Evolutionary conservation across 1,140 invertebrate species (phyloP), one percentile per base, ranked within the genome.

Genomic region (Halictus rubicundus): DNA sequence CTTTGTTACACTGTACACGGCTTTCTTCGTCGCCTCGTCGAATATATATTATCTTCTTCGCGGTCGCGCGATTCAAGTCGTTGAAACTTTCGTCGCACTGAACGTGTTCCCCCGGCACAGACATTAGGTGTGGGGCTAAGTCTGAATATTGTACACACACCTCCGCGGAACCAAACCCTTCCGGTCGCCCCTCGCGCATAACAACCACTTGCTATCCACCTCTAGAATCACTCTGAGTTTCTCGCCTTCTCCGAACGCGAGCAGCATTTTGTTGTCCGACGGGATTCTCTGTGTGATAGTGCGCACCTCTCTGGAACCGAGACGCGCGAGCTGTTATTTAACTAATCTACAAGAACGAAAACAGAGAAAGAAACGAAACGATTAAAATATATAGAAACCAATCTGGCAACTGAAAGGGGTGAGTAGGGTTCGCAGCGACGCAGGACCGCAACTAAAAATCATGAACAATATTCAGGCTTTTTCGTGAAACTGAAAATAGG

Each of bases 181-280:
- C 74, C 95, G 95, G n/a, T 96, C 95, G 25, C 96, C 96, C 78
- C 95, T 93, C 82, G 96, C 96, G 89, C 96, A 97, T 32, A 97
- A 91, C 72, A 97, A 91, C 95, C 96, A 96, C 87, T 96, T 96
- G 82, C 95, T 95, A 89, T 97, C 96, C 19, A 97, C 96, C 84
- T 97, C 96, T 39, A 97, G 91, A 57, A 97, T 95, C 6, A 97
- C 94, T 82, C 95, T 95, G 32, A 97, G 91, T 65, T 94, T 94
- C 84, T 97, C 96, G 1, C 96, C 96, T 88, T 96, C 96, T 84
- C 95, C 96, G 92, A 96, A 97, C 23, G 96, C 95, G n/a, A 97
- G 92, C 86, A 97, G 96, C 52, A 57, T 57, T n/a, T 96, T 96
- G 57, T 95, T 96, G 86, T 96, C 95, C 2, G 96, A 96, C 19